Evolutionary conservation across 1,140 invertebrate species (phyloP).

Genomic region (Drosophila ohnishii): DNA sequence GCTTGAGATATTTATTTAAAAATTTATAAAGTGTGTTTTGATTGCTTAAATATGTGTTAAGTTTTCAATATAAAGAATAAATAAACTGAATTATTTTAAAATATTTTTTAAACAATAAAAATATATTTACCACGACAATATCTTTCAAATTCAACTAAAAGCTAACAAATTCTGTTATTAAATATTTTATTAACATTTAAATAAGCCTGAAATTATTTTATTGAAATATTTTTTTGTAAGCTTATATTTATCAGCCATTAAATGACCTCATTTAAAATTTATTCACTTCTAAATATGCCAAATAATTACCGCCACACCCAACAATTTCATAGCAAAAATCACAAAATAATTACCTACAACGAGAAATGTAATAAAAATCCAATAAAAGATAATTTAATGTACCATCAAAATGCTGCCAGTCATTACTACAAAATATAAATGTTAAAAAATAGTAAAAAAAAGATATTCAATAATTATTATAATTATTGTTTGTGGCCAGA

Average conservation of each 20-base stretch:
- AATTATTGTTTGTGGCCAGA: conserved; percentile 40
- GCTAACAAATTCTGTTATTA: neutral
- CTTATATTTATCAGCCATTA: neutral
- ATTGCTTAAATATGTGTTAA: neutral
- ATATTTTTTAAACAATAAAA: neutral
- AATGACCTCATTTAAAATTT: neutral
- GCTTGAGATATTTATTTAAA: neutral
- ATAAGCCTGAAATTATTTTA: neutral
- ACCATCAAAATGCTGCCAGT: conserved; percentile 24
- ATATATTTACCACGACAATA: neutral
- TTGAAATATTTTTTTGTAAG: neutral
- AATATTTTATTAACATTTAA: too few species aligned
- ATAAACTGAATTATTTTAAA: neutral
- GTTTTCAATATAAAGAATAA: neutral
- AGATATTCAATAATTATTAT: conserved; percentile 54
- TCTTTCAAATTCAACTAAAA: neutral
- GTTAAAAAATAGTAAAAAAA: conserved; percentile 15
- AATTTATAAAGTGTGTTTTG: neutral
- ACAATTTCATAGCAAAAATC: neutral
- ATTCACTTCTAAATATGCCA: neutral
- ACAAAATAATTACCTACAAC: conserved; percentile 2
- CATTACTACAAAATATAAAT: conserved; percentile 27
- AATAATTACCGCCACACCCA: conserved; percentile 7
- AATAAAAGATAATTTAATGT: conserved; percentile 22
- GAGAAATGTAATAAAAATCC: conserved; percentile 12